phyloP scores from a whole-genome alignment of 2,113 vertebrate species.

The Nothobranchius furzeri region DNA sequence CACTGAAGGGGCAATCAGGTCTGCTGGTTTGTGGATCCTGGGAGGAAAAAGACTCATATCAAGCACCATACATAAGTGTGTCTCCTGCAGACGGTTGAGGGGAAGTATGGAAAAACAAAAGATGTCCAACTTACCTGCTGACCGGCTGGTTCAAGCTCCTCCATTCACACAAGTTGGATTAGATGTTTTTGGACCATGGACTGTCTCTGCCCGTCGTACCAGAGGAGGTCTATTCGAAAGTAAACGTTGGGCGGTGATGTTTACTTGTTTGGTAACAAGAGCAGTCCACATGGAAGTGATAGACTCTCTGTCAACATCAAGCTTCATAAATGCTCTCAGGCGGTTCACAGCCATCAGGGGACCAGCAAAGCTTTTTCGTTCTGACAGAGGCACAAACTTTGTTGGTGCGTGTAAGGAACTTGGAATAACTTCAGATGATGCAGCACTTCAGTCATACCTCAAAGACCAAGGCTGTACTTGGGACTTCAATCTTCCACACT shows the following conservation, averaged over 20 bases:
- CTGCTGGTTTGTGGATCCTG: background rate
- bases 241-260: background rate
- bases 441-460: background rate
- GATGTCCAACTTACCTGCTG: background rate
- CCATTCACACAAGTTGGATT: background rate
- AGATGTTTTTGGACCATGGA: background rate
- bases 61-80: background rate
- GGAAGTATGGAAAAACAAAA: background rate
- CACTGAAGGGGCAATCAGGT: background rate
- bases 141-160: background rate
- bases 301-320: background rate
- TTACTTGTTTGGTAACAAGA: background rate
- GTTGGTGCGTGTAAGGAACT: background rate
- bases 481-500: slow-evolving; percentile 8
- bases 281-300: background rate
- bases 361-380: background rate
- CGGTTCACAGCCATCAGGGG: background rate
- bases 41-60: background rate
- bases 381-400: background rate
- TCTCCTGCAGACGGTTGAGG: background rate
- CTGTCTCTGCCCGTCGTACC: background rate
- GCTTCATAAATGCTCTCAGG: background rate
- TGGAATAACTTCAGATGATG: background rate
- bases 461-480: background rate
- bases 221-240: accelerated